A percentile compares a stretch with the other conserved stretches of the same genome.
Evolutionary conservation across 2,888 invertebrate genomes (phyloP).

Genomic region (Cataglyphis cursor): DNA sequence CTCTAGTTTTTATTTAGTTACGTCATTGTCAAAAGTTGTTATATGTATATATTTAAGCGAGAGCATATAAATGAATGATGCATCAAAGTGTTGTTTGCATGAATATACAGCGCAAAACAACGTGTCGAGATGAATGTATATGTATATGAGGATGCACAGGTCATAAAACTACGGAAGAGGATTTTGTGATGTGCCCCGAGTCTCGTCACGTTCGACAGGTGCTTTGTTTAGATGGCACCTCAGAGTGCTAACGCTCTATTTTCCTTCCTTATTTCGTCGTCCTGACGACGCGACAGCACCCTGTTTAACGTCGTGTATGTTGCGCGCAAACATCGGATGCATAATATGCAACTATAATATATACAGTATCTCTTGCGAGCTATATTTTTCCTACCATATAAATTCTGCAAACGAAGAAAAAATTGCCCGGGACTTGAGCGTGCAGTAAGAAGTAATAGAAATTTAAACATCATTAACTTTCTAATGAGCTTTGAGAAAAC

Average conservation of each 20-base stretch:
- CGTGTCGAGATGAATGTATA: neutral
- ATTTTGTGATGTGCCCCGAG: slow-evolving; percentile 47
- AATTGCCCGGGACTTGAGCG: neutral
- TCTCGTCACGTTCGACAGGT: slow-evolving; percentile 73
- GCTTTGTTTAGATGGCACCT: slow-evolving; percentile 41
- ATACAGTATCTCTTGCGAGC: slow-evolving; percentile 5
- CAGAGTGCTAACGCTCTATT: slow-evolving; percentile 59
- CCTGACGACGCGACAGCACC: neutral
- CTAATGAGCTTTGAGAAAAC: neutral
- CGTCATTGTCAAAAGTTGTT: neutral
- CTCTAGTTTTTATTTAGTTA: neutral
- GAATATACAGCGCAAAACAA: neutral
- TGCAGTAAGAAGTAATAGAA: slow-evolving; percentile 16
- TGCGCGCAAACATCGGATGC: slow-evolving; percentile 15
- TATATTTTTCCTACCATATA: slow-evolving; percentile 4
- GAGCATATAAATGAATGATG: neutral
- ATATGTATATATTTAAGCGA: neutral
- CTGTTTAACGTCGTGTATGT: slow-evolving; percentile 33
- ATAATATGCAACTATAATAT: slow-evolving; percentile 3
- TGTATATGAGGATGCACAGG: neutral
- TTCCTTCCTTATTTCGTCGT: slow-evolving; percentile 60
- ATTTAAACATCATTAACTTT: slow-evolving; percentile 20
- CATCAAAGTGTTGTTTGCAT: neutral
- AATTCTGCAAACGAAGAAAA: slow-evolving; percentile 4
- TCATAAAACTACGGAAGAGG: slow-evolving; percentile 49